Percentiles rank a stretch among this genome's conserved stretches.
Conservation (phyloP, 2,888 invertebrate genomes). For the Willowsia nigromaculata region DNA sequence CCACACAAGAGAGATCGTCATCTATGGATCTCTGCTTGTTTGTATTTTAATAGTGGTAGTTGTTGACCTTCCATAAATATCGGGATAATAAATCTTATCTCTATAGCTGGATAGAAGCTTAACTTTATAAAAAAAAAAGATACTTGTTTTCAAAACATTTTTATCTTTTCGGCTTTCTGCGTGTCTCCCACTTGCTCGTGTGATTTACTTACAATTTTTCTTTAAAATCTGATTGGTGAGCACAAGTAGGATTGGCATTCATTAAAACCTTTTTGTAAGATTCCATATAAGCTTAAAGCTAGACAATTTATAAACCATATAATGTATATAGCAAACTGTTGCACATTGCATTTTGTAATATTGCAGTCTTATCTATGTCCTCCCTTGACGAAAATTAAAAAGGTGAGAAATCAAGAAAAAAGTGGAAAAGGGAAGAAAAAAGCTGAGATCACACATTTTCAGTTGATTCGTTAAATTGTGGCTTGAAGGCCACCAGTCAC, state of each 20-base stretch:
- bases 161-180: too few relatives aligned
- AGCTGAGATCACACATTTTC: neutral
- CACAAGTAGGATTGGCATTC: neutral
- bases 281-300: neutral
- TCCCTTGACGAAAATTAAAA: too few relatives aligned
- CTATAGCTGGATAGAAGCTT: neutral
- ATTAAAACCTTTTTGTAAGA: neutral
- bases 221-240: neutral
- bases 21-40: too few relatives aligned
- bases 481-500: neutral
- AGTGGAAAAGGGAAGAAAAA: slow-evolving; percentile 1
- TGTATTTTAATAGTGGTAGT: neutral
- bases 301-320: too few relatives aligned
- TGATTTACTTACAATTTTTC: slow-evolving; percentile 12
- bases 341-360: too few relatives aligned
- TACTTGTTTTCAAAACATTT: slow-evolving; percentile 1
- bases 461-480: neutral
- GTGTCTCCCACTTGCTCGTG: neutral
- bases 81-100: slow-evolving; percentile 28
- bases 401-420: too few relatives aligned
- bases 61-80: slow-evolving; percentile 38
- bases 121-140: neutral
- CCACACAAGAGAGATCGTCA: neutral
- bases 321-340: too few relatives aligned
- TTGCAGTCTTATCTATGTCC: too few relatives aligned